Evolutionary conservation across 2,113 vertebrate genomes (phyloP).

Genomic region (Amblyornis subalaris): DNA sequence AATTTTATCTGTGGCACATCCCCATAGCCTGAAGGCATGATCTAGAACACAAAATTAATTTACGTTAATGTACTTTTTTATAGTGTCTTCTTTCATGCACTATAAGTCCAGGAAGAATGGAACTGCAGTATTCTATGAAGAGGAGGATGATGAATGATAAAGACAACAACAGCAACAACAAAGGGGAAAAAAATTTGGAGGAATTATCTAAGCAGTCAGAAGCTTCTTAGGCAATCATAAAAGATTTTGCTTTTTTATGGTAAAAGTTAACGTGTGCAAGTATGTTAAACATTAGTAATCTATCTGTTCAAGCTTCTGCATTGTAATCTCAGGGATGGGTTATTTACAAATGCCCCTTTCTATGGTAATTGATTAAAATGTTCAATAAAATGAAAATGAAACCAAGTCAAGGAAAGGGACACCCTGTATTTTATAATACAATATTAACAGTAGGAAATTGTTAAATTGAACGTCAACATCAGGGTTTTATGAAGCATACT

Average conservation of each 20-base stretch:
- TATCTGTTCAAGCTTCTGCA: background rate
- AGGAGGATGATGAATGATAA: background rate
- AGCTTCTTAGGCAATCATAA: background rate
- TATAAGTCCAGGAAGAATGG: background rate
- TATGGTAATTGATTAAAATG: background rate
- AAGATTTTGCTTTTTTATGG: background rate
- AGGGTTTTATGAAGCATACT: slow-evolving; percentile 60
- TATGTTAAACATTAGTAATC: background rate
- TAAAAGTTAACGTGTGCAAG: background rate
- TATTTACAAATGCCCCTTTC: slow-evolving; percentile 17
- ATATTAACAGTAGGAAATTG: slow-evolving; percentile 25
- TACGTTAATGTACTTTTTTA: background rate
- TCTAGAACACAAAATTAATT: background rate
- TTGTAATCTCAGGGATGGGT: background rate
- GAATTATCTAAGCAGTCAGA: background rate
- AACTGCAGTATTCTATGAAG: background rate
- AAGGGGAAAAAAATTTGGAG: background rate
- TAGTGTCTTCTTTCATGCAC: background rate
- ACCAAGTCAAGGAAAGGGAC: background rate
- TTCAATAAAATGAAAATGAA: slow-evolving; percentile 48
- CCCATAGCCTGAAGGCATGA: background rate
- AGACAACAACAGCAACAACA: background rate
- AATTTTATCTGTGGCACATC: background rate
- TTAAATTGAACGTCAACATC: slow-evolving; percentile 47
- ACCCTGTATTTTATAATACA: slow-evolving; percentile 12